Percentiles rank a stretch among this genome's conserved stretches.
Evolutionary conservation across 2,113 vertebrate species (phyloP).

Genomic region (Hyperopisus bebe): DNA sequence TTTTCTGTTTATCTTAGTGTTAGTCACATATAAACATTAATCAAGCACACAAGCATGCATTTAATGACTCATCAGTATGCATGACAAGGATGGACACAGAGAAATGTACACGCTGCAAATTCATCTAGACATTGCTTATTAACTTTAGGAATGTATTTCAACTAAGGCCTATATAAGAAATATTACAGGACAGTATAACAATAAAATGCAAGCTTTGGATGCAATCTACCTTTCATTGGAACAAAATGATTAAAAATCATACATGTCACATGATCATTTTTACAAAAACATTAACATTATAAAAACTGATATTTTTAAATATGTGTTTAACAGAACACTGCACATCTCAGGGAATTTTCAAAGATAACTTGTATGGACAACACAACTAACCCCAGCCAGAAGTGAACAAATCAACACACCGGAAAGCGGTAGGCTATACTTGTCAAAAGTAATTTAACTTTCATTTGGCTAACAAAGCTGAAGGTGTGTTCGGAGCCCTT

Average conservation of each 20-base stretch:
- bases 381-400: background rate
- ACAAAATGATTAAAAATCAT: background rate
- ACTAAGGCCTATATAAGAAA: background rate
- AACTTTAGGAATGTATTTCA: background rate
- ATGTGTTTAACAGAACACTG: background rate
- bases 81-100: too few species aligned
- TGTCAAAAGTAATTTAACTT: background rate
- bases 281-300: background rate
- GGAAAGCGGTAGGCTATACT: background rate
- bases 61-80: background rate
- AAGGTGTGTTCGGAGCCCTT: background rate
- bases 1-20: background rate
- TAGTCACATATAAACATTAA: background rate
- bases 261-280: background rate
- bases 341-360: background rate
- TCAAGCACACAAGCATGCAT: background rate
- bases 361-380: background rate
- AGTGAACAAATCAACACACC: background rate
- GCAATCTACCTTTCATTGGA: background rate
- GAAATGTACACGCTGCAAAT: background rate
- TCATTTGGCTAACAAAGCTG: background rate
- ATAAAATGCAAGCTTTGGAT: background rate
- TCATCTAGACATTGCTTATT: background rate
- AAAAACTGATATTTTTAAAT: background rate
- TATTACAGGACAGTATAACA: background rate